Base-by-base conservation (phyloP, 2,888 invertebrate species). In the Taenaris catops region DNA sequence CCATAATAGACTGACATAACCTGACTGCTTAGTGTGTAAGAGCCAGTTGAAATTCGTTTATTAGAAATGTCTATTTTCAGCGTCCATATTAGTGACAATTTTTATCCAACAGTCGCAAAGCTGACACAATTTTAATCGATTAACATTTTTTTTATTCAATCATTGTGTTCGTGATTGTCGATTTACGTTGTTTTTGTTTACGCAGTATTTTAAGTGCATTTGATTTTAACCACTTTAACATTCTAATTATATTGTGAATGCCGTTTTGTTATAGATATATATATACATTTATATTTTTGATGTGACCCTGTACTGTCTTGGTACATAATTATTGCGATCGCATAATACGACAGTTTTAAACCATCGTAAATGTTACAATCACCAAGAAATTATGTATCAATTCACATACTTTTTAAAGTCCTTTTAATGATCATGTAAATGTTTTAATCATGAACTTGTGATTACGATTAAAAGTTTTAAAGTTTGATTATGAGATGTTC, bases 141-240 rank as follows among this genome's bases (percentile, higher is more conserved):
- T 74, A 84, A 81, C 81, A 80, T 80, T 68, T n/a, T n/a, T n/a
- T n/a, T 62, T 57, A 48, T 44, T 31, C 55, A 58, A 71, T 73
- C 63, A 61, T 64, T n/a, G n/a, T n/a, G n/a, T n/a, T n/a, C n/a
- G n/a, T n/a, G n/a, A n/a, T n/a, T n/a, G n/a, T n/a, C n/a, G n/a
- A n/a, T n/a, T 59, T 19, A 19, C 63, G 67, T n/a, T n/a, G 66
- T 63, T 67, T n/a, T 63, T 65, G 48, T 53, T 56, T 53, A 52
- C 51, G 60, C 53, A 66, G n/a, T 7, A 29, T 14, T 53, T 44
- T 53, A 46, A 48, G 60, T 71, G 79, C 79, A 76, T 75, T n/a
- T 76, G 72, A 81, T 84, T 84, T 84, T 86, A 86, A 84, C 84
- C 64, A 49, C 66, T 80, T 78, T 86, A 86, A 86, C 83, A 83